Conservation (phyloP, 2,797 vertebrate species). For the Falco columbarius region DNA sequence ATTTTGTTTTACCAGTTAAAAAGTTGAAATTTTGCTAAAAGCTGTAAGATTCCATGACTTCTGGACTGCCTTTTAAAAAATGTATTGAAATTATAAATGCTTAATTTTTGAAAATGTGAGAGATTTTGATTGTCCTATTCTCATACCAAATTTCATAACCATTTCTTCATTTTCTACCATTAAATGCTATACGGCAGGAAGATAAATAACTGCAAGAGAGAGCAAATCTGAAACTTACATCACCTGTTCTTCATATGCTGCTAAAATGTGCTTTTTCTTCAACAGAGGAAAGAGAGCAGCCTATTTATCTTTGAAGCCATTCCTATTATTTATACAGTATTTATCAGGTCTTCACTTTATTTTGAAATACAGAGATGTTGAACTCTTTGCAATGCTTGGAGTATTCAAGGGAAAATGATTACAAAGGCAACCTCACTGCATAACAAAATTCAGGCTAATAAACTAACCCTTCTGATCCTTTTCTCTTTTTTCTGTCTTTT, state of each 20-base stretch:
- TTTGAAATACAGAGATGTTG: constrained; percentile 44
- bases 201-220: constrained; percentile 25
- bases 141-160: not conserved
- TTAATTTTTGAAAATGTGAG: not conserved
- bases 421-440: not conserved
- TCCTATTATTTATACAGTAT: constrained; percentile 51
- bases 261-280: not conserved
- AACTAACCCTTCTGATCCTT: not conserved
- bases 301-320: constrained; percentile 64
- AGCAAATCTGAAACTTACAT: constrained; percentile 5
- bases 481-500: not conserved
- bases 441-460: not conserved
- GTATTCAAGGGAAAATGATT: constrained; percentile 2
- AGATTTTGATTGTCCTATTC: not conserved
- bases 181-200: not conserved
- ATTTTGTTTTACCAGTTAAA: constrained; percentile 24
- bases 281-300: constrained; percentile 23
- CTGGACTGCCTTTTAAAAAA: not conserved
- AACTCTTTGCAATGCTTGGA: not conserved
- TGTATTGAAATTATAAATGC: not conserved
- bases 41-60: not conserved
- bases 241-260: not conserved
- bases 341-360: constrained; percentile 51
- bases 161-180: not conserved
- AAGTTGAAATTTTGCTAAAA: not conserved